A percentile compares a stretch with the other conserved stretches of the same genome.
These are phyloP conservation scores for Bombus cullumanus DNA, from an alignment of 1,140 invertebrate genomes.

Conservation along the genomic window DNA sequence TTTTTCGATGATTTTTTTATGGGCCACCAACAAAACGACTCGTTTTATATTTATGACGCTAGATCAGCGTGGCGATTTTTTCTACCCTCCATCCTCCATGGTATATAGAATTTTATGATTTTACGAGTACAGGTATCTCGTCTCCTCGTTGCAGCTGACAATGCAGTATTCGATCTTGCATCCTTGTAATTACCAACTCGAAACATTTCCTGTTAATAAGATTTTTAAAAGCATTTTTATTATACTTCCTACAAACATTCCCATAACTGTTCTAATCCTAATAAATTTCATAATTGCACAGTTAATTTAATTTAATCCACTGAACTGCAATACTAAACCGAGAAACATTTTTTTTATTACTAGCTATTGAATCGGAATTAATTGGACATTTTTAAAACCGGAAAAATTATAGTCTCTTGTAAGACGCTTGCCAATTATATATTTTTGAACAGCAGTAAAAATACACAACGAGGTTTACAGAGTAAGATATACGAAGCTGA, in stretches of 20 bases:
- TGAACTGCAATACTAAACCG: too few relatives aligned
- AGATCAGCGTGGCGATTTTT: conserved; percentile 65
- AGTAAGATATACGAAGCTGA: too few relatives aligned
- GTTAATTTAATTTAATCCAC: too few relatives aligned
- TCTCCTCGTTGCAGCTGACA: neutral
- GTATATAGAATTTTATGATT: conserved; percentile 54
- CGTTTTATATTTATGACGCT: conserved; percentile 71
- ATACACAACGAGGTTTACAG: too few relatives aligned
- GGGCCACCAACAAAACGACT: conserved; percentile 66
- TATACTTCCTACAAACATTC: neutral
- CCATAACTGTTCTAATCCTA: neutral
- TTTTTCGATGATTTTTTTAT: conserved; percentile 76
- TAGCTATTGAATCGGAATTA: too few relatives aligned
- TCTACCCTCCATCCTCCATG: conserved; percentile 8
- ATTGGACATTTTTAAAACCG: too few relatives aligned
- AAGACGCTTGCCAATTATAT: too few relatives aligned
- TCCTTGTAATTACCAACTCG: neutral
- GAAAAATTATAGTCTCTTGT: too few relatives aligned
- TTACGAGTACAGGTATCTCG: conserved; percentile 36
- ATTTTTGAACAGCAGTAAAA: too few relatives aligned
- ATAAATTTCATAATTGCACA: neutral
- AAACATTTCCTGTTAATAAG: neutral
- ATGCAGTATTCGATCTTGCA: neutral
- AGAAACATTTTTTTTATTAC: too few relatives aligned
- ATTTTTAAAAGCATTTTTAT: neutral